These are phyloP conservation scores for Barypeithes pellucidus DNA, from an alignment of 2,888 invertebrate species.

Conservation along the genomic window DNA sequence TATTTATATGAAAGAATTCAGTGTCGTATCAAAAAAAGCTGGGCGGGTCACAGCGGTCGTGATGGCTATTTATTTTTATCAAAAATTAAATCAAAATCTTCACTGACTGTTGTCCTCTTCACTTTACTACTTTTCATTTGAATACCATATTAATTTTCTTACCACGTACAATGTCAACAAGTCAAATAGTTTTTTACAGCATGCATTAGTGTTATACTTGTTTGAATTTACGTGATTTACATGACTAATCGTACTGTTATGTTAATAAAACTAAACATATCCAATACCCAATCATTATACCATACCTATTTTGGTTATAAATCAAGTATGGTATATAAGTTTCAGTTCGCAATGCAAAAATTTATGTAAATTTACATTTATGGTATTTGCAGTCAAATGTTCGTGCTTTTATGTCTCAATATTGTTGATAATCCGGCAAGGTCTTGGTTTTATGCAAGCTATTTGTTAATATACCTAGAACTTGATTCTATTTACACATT, in stretches of 20 bases:
- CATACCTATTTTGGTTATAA: slow-evolving; percentile 19
- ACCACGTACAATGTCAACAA: slow-evolving; percentile 18
- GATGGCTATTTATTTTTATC: too few species aligned
- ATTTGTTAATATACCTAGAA: too few species aligned
- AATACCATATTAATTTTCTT: slow-evolving; percentile 4
- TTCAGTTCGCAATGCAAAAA: slow-evolving; percentile 8
- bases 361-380: slow-evolving; percentile 18
- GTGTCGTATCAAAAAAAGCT: too few species aligned
- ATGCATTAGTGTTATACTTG: slow-evolving; percentile 32
- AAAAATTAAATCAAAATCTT: too few species aligned
- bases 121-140: too few species aligned
- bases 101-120: too few species aligned
- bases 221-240: slow-evolving; percentile 34
- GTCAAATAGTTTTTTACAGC: slow-evolving; percentile 24
- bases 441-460: slow-evolving; percentile 5
- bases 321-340: slow-evolving; percentile 23
- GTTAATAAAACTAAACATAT: slow-evolving; percentile 6
- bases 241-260: not conserved
- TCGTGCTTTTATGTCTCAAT: slow-evolving; percentile 21
- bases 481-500: too few species aligned
- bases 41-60: too few species aligned
- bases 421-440: slow-evolving; percentile 13
- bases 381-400: slow-evolving; percentile 1
- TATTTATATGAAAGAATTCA: too few species aligned
- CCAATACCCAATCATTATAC: slow-evolving; percentile 8